These are phyloP conservation scores for Amphipyra tragopoginis DNA, from an alignment of 2,888 invertebrate species.

Conservation along the genomic window DNA sequence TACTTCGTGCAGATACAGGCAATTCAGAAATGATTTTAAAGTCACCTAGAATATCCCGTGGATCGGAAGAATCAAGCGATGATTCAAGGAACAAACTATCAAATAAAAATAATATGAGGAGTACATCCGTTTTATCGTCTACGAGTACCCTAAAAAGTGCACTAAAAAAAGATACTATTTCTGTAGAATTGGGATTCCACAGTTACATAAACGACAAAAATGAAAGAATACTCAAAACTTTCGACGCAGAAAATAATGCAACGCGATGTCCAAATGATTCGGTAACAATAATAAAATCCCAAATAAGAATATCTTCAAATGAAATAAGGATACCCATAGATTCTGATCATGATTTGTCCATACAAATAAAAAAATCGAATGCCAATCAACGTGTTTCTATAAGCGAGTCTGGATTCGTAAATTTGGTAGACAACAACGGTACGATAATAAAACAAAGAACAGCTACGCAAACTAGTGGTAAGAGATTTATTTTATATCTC, in stretches of 20 bases:
- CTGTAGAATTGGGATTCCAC: slow-evolving; percentile 73
- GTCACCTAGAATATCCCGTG: background rate
- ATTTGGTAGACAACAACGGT: slow-evolving; percentile 6
- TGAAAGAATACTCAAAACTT: slow-evolving; percentile 68
- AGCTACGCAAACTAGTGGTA: slow-evolving; percentile 17
- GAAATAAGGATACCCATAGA: slow-evolving; percentile 73
- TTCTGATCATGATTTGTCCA: slow-evolving; percentile 65
- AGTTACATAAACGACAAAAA: slow-evolving; percentile 68
- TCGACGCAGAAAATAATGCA: slow-evolving; percentile 58
- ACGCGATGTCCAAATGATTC: slow-evolving; percentile 57
- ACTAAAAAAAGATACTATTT: slow-evolving; percentile 32
- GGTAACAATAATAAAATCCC: slow-evolving; percentile 65
- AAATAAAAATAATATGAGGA: slow-evolving; percentile 1
- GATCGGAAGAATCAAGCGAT: background rate
- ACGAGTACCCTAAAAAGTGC: slow-evolving; percentile 30
- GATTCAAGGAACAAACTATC: background rate
- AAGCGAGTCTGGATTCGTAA: slow-evolving; percentile 21
- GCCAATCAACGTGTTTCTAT: slow-evolving; percentile 51
- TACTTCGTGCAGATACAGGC: background rate
- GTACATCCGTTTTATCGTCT: slow-evolving; percentile 18
- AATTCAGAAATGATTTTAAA: background rate
- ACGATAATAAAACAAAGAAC: slow-evolving; percentile 11
- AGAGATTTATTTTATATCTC: background rate
- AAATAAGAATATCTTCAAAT: slow-evolving; percentile 60
- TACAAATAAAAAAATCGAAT: slow-evolving; percentile 62